Conservation (phyloP, 2,113 vertebrate species). For the Tragelaphus scriptus region DNA sequence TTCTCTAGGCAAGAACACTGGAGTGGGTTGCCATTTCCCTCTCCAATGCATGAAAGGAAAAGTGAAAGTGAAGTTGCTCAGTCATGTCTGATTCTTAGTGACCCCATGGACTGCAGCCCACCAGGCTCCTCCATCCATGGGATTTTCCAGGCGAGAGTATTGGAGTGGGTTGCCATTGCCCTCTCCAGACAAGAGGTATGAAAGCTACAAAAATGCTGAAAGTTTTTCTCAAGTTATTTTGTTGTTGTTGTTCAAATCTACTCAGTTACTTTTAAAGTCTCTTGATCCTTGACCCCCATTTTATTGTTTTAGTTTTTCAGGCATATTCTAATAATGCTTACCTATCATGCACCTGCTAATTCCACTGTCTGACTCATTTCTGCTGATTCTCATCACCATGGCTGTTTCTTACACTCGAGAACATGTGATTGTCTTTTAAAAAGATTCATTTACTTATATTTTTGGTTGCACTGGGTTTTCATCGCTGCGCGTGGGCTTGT, state of each 20-base stretch:
- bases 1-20: too few relatives aligned
- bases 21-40: too few relatives aligned
- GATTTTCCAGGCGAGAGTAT: too few relatives aligned
- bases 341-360: neutral
- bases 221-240: neutral
- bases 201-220: accelerated
- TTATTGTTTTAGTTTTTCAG: neutral
- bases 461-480: neutral
- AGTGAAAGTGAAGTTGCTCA: too few relatives aligned
- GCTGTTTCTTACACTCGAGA: neutral
- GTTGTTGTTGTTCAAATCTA: neutral
- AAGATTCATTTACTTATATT: neutral
- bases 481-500: neutral
- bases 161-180: too few relatives aligned
- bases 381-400: neutral
- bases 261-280: neutral
- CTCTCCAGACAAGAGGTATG: accelerated
- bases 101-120: too few relatives aligned
- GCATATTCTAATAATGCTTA: neutral
- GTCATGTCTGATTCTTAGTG: too few relatives aligned
- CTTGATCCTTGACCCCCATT: neutral
- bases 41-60: too few relatives aligned
- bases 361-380: too few relatives aligned
- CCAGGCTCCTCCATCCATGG: too few relatives aligned
- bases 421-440: neutral